Base-by-base conservation (phyloP, 1,140 invertebrate genomes). In the Papilio helenus region DNA sequence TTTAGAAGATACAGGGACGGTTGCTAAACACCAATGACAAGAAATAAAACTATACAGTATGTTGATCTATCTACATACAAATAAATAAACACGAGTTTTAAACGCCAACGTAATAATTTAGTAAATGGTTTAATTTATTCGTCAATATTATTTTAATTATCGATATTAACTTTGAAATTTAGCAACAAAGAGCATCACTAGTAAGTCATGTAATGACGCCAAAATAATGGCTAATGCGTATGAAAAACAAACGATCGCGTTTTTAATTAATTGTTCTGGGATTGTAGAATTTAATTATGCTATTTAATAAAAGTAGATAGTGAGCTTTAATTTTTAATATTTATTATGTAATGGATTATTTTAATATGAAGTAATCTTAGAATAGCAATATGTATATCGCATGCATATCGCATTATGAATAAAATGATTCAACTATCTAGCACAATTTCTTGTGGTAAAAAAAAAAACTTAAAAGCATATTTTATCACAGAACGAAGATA, bases 321-420 rank as follows among this genome's bases (percentile, higher is more conserved):
- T 68, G 61, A 68, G 61, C 61, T 68, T 68, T 68, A 68, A 68
- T 68, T 68, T 65, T 65, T 29, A 65, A 65, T 65, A 65, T 65
- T 65, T 65, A 65, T 65, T 61, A 26, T 61, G 51, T 61, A 61
- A 26, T 61, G 16, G 49, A 16, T n/a, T 58, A 9, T 58, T 58
- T 58, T 58, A 58, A 58, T 58, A 58, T 58, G 10, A 58, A 58
- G 23, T 8, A 58, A 23, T 12, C 12, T 65, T 65, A 65, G 23
- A 65, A 18, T 29, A 65, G 61, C 61, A 65, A 1, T 29, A 65
- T 65, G 26, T 65, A 65, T 29, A n/a, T 61, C 58, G 26, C 58
- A 12, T 65, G 23, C 61, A 65, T 65, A 65, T 65, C 61, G 26
- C 61, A 16, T 61, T 61, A 61, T 26, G 29, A 61, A 26, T 12